Conservation (phyloP, 1,140 invertebrate genomes). For the Dendroctonus ponderosae region DNA sequence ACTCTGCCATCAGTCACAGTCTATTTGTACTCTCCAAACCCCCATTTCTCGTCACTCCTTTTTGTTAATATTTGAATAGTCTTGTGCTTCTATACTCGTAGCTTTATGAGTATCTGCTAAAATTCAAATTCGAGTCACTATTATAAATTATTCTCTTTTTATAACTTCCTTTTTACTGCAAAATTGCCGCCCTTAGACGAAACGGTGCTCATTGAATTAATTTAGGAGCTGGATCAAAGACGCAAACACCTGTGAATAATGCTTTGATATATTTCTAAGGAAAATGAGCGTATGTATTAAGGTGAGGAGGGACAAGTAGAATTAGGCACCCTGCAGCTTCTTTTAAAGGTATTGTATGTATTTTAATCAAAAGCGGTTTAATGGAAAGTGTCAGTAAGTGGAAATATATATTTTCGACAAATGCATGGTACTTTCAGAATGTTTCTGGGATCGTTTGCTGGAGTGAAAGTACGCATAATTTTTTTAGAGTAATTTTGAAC, state of each 20-base stretch:
- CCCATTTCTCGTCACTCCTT: slow-evolving; percentile 20
- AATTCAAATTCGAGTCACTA: slow-evolving; percentile 34
- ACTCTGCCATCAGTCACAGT: no score
- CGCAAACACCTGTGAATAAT: slow-evolving; percentile 33
- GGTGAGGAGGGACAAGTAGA: slow-evolving; percentile 22
- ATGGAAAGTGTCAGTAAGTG: no score
- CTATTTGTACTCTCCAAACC: no score
- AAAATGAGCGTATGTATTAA: slow-evolving; percentile 12
- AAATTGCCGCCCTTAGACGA: slow-evolving; percentile 30
- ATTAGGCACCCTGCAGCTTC: slow-evolving; percentile 8
- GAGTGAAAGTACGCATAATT: no score
- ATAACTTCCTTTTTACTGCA: slow-evolving; percentile 22
- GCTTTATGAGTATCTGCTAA: slow-evolving; percentile 30
- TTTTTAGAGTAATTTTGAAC: no score
- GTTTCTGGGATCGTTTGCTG: no score
- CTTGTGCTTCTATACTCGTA: slow-evolving; percentile 6
- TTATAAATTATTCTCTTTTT: slow-evolving; percentile 36
- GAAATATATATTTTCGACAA: no score
- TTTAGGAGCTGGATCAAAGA: slow-evolving; percentile 31
- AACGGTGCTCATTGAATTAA: slow-evolving; percentile 32
- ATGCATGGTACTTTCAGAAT: no score
- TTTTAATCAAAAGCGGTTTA: background rate
- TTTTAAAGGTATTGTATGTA: background rate
- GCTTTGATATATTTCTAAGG: slow-evolving; percentile 24
- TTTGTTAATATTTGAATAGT: slow-evolving; percentile 31